A percentile compares a stretch with the other conserved stretches of the same genome.
phyloP scores from a whole-genome alignment of 2,797 vertebrate species.

The Megaceryle alcyon region DNA sequence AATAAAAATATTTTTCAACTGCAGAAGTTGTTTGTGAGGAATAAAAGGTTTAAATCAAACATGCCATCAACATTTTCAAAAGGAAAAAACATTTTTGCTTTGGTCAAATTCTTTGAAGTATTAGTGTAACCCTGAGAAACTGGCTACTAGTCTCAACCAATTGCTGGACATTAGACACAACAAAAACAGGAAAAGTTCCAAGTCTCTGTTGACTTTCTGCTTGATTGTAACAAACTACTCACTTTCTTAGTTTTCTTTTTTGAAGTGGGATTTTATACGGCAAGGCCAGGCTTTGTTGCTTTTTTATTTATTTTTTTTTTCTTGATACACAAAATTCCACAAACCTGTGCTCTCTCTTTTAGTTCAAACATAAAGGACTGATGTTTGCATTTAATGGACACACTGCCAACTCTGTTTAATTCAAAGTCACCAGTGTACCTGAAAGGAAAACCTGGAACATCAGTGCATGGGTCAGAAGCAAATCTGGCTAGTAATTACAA shows the following conservation, averaged over 20 bases:
- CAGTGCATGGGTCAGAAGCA: neutral
- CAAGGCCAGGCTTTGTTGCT: neutral
- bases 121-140: slow-evolving; percentile 64
- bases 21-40: slow-evolving; percentile 26
- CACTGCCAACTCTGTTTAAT: neutral
- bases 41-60: slow-evolving; percentile 50
- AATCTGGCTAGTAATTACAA: neutral
- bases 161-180: slow-evolving; percentile 68
- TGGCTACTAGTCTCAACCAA: slow-evolving; percentile 40
- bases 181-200: slow-evolving; percentile 73
- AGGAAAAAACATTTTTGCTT: slow-evolving; percentile 58
- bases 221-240: slow-evolving; percentile 61
- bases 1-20: slow-evolving; percentile 9
- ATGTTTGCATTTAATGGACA: neutral
- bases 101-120: slow-evolving; percentile 60
- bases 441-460: neutral
- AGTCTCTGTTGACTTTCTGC: slow-evolving; percentile 68
- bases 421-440: neutral
- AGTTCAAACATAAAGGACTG: neutral
- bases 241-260: slow-evolving; percentile 59
- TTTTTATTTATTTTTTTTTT: neutral
- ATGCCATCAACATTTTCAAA: slow-evolving; percentile 48
- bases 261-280: slow-evolving; percentile 58
- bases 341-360: neutral
- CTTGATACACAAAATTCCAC: slow-evolving; percentile 32